These are phyloP conservation scores for Geodia barretti DNA, from an alignment of 37 sponge, comb jelly and placozoan species.

Conservation along the genomic window DNA sequence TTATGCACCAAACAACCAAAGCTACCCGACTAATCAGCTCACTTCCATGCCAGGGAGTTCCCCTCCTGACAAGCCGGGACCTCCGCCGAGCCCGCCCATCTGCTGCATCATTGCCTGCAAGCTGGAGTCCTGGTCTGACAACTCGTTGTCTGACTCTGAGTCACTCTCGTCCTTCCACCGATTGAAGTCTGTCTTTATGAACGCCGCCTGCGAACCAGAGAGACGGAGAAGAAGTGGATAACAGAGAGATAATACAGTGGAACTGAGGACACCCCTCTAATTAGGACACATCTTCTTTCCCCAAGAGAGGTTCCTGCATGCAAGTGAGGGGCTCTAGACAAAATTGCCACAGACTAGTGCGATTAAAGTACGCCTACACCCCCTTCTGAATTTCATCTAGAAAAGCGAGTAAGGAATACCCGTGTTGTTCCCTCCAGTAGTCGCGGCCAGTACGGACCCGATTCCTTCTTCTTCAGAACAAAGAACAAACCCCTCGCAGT, in stretches of 20 bases:
- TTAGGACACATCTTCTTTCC: too few relatives aligned
- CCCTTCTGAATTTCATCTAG: not conserved
- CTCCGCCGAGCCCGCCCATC: conserved; percentile 65
- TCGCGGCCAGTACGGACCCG: conserved; percentile 81
- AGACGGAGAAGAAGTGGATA: not conserved
- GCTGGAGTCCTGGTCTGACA: conserved; percentile 25
- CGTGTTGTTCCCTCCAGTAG: conserved; percentile 21
- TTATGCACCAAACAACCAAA: not conserved
- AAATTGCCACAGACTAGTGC: too few relatives aligned
- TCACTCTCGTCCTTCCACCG: conserved; percentile 94
- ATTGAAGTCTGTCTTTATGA: conserved; percentile 75
- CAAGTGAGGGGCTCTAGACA: too few relatives aligned
- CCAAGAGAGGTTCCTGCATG: too few relatives aligned
- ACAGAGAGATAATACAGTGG: not conserved
- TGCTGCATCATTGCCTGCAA: conserved; percentile 66
- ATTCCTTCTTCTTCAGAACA: conserved; percentile 72
- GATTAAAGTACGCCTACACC: too few relatives aligned
- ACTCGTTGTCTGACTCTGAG: conserved; percentile 65
- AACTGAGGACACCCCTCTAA: too few relatives aligned
- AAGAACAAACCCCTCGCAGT: conserved; percentile 63
- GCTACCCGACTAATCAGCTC: not conserved
- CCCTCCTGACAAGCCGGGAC: too few relatives aligned
- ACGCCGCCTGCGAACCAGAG: conserved; percentile 29
- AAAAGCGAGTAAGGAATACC: conserved; percentile 10
- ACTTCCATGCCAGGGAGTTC: not conserved